Conservation (phyloP, 2,113 vertebrate species). For the Apteryx owenii region DNA sequence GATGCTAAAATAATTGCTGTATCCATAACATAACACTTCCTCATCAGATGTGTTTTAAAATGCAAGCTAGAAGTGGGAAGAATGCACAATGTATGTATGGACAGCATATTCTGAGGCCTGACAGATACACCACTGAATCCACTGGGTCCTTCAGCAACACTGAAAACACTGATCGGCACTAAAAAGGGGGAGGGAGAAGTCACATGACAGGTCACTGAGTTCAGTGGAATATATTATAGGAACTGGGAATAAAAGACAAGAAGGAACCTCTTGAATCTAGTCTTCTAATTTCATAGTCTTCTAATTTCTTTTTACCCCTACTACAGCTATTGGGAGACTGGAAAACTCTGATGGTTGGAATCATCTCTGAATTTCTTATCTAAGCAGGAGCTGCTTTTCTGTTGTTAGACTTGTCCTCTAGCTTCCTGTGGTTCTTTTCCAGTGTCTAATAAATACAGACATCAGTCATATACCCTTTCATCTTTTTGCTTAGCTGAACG, state of each 20-base stretch:
- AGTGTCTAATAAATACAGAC: constrained; percentile 1
- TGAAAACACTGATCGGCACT: constrained; percentile 48
- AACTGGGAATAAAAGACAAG: constrained; percentile 2
- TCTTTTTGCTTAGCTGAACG: not conserved
- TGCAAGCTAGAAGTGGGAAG: not conserved
- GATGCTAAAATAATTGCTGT: constrained; percentile 40
- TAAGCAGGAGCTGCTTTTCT: not conserved
- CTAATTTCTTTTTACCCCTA: not conserved
- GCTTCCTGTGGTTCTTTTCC: not conserved
- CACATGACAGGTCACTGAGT: constrained; percentile 20
- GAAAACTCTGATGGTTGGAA: not conserved
- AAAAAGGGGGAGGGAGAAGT: constrained; percentile 19
- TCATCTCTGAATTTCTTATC: not conserved
- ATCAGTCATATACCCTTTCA: not conserved
- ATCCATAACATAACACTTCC: constrained; percentile 34
- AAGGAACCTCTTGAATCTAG: not conserved
- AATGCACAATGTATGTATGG: not conserved
- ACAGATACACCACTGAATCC: constrained; percentile 41
- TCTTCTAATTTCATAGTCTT: not conserved
- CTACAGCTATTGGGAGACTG: not conserved
- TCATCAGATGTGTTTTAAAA: constrained; percentile 37
- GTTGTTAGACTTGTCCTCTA: not conserved
- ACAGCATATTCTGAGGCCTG: constrained; percentile 26
- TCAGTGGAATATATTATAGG: constrained; percentile 15
- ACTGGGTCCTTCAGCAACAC: not conserved